Evolutionary conservation across 2,888 invertebrate genomes (phyloP), one percentile per base, ranked within the genome.

Genomic region (Sialis fuliginosa): DNA sequence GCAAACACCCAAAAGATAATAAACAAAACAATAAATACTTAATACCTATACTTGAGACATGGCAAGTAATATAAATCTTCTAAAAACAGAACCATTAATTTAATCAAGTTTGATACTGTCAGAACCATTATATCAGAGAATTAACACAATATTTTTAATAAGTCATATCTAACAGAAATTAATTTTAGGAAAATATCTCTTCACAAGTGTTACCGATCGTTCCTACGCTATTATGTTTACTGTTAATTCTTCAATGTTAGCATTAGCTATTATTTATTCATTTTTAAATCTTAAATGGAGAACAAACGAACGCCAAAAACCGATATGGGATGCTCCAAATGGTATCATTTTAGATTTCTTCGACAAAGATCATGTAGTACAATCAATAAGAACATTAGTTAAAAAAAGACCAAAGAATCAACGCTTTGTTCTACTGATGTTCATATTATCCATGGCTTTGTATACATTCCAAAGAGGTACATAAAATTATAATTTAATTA

Each of bases 401-500:
- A 81, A 75, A 55, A 68, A 63, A 42, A 68, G 88, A 8, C 57
- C 65, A 0, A 67, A 71, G 5, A 70, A 74, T 49, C 65, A 75
- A 7, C 70, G 83, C 51, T 57, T 72, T 33, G 81, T 77, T 52
- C 61, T 88, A 4, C 72, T 79, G 63, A 66, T 85, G 35, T 62
- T 87, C n/a, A 70, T 88, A 8, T 55, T 79, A 7, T 74, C 80
- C 12, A 85, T 87, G 84, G 77, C 75, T 1, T 67, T 85, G 44
- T 88, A 87, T 55, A 83, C 85, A 44, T 87, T 86, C 59, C 86
- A 87, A 62, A 72, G 87, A 58, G 74, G 74, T 73, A 53, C 52
- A 50, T 45, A 12, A 13, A n/a, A 43, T 44, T 22, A 35, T 2
- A 7, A 39, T 22, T 6, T 45, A n/a, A 7, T 8, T 1, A 48